These are phyloP conservation scores for Burhinus bistriatus DNA, from an alignment of 2,113 vertebrate species.

Conservation along the genomic window DNA sequence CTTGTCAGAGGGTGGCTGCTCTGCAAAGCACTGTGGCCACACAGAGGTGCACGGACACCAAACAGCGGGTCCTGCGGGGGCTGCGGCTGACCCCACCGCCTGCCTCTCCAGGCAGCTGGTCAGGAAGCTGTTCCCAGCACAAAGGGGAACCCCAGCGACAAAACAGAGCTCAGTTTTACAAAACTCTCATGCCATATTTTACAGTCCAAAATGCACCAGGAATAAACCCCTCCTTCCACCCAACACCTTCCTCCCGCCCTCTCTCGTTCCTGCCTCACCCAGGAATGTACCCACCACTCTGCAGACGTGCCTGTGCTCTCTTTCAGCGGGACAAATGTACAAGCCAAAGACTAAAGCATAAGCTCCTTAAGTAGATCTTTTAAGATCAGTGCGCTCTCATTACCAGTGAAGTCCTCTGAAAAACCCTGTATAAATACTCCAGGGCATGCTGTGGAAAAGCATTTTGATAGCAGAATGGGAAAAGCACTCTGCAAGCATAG, in stretches of 20 bases:
- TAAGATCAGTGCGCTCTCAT: not conserved
- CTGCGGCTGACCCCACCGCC: not conserved
- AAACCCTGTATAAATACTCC: not conserved
- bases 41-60: fast-evolving
- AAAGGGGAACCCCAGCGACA: not conserved
- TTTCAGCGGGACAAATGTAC: fast-evolving
- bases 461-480: not conserved
- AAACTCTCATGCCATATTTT: fast-evolving
- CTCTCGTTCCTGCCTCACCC: not conserved
- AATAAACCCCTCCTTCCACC: not conserved
- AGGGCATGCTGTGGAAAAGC: fast-evolving
- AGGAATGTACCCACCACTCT: not conserved
- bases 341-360: not conserved
- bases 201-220: not conserved
- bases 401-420: not conserved
- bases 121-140: not conserved
- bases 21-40: not conserved
- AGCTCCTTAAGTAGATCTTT: not conserved
- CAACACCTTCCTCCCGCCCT: not conserved
- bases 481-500: not conserved
- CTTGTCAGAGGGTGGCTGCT: not conserved
- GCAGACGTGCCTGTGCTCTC: not conserved
- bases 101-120: not conserved
- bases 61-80: not conserved
- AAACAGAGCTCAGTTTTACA: not conserved